Percentiles rank a stretch among this genome's conserved stretches.
Evolutionary conservation across 1,140 invertebrate species (phyloP).

Genomic region (Polypedilum pembai): DNA sequence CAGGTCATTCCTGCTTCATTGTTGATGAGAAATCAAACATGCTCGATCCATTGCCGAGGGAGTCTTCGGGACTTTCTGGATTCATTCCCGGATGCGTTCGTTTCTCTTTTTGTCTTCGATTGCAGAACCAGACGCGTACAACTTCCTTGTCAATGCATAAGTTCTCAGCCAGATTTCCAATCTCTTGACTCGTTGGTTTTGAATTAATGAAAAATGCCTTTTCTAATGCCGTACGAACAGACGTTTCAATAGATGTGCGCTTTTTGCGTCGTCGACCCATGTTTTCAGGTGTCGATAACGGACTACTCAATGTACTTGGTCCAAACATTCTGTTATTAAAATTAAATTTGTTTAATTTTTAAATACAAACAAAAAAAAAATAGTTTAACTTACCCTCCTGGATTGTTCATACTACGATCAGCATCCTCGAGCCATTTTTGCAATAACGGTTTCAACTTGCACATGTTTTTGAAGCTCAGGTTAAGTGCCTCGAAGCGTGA

Average conservation of each 20-base stretch:
- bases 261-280: conserved; percentile 92
- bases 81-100: conserved; percentile 62
- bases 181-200: conserved; percentile 95
- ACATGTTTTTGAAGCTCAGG: conserved; percentile 99
- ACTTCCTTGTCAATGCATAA: conserved; percentile 97
- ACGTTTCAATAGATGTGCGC: conserved; percentile 93
- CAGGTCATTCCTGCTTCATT: conserved; percentile 23
- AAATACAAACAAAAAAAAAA: conserved; percentile 29
- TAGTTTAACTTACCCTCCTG: conserved; percentile 41
- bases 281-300: conserved; percentile 72
- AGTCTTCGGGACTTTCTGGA: conserved; percentile 42
- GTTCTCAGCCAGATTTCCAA: conserved; percentile 80
- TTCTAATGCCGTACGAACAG: conserved; percentile 84
- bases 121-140: conserved; percentile 95
- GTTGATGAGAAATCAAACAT: conserved; percentile 25
- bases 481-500: conserved; percentile 97
- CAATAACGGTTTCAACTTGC: conserved; percentile 93
- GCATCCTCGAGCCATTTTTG: conserved; percentile 98
- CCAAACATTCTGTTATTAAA: conserved; percentile 37
- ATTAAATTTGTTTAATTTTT: not conserved
- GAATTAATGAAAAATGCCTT: conserved; percentile 92
- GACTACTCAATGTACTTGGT: conserved; percentile 66
- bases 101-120: conserved; percentile 86
- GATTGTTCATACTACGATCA: conserved; percentile 80
- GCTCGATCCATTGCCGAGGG: conserved; percentile 31